phyloP scores from a whole-genome alignment of 2,113 vertebrate genomes.

The Galeopterus variegatus region DNA sequence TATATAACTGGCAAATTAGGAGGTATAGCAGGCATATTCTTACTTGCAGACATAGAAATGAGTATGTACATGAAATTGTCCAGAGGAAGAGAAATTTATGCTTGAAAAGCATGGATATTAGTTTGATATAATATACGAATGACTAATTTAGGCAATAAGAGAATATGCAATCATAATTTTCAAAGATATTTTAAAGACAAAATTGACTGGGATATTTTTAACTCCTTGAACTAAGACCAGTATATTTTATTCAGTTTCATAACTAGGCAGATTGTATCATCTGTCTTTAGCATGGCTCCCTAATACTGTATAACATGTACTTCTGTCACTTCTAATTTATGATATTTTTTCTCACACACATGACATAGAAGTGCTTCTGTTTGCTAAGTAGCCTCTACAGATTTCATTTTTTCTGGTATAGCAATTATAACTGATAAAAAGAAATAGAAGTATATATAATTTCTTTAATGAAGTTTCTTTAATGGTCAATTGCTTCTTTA shows the following conservation, averaged over 20 bases:
- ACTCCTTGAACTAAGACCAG: neutral
- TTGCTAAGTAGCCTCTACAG: constrained; percentile 31
- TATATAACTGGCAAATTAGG: neutral
- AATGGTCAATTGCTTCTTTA: neutral
- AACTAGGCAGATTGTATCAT: constrained; percentile 50
- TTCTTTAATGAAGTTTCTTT: constrained; percentile 54
- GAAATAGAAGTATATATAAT: constrained; percentile 1
- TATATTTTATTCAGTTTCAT: constrained; percentile 72
- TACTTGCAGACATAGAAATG: neutral
- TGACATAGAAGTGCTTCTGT: constrained; percentile 58
- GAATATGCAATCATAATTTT: neutral
- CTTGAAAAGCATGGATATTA: neutral
- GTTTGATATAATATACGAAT: neutral
- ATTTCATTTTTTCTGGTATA: constrained; percentile 45
- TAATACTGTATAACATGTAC: constrained; percentile 46
- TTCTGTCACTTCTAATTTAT: constrained; percentile 78
- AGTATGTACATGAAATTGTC: neutral
- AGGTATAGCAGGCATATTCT: neutral
- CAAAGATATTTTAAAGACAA: constrained; percentile 63
- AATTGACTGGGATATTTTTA: neutral
- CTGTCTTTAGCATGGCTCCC: constrained; percentile 59
- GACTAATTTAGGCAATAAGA: neutral
- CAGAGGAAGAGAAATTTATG: neutral
- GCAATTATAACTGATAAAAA: constrained; percentile 39
- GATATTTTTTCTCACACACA: constrained; percentile 41